Conservation (phyloP, 2,113 vertebrate genomes). For the Suncus etruscus region DNA sequence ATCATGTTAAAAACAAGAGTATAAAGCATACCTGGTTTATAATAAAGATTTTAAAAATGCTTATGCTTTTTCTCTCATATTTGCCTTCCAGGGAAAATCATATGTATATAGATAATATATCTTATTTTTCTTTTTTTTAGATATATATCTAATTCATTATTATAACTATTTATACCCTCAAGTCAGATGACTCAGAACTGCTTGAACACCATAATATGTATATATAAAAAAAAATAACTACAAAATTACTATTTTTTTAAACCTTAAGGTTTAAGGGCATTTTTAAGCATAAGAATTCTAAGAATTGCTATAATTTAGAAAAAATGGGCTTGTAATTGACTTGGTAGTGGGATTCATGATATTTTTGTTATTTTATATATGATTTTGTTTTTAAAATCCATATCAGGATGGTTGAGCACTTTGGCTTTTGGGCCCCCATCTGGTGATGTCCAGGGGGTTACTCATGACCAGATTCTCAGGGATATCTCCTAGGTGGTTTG, state of each 20-base stretch:
- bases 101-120: too few relatives aligned
- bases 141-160: background rate
- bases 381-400: background rate
- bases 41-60: background rate
- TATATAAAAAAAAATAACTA: background rate
- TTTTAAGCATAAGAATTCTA: constrained; percentile 8
- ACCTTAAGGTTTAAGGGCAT: background rate
- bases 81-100: background rate
- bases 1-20: background rate
- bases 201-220: background rate
- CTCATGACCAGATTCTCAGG: too few relatives aligned
- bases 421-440: background rate
- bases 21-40: background rate
- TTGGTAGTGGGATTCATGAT: background rate
- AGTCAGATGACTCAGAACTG: background rate
- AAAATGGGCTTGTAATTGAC: too few relatives aligned
- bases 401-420: background rate
- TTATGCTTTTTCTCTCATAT: background rate
- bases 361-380: background rate
- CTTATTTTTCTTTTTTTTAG: too few relatives aligned
- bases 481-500: too few relatives aligned
- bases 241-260: background rate
- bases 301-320: background rate
- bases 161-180: background rate
- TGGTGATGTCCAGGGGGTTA: background rate